Evolutionary conservation across 2,888 invertebrate species (phyloP).

Genomic region (Torymus auratus): DNA sequence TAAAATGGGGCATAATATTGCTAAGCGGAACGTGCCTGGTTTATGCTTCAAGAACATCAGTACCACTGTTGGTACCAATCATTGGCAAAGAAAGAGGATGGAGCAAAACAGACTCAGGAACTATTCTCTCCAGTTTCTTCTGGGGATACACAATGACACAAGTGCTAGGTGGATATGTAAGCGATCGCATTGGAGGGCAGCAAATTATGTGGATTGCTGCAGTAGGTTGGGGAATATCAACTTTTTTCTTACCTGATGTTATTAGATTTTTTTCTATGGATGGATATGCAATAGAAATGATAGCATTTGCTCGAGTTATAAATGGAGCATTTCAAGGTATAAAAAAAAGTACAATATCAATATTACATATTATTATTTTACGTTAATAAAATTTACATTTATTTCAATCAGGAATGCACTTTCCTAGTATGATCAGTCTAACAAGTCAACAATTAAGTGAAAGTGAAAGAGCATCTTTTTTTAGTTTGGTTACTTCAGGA

Average conservation of each 20-base stretch:
- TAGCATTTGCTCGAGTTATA: constrained; percentile 80
- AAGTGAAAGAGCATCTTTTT: constrained; percentile 82
- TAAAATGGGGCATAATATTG: constrained; percentile 80
- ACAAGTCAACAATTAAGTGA: constrained; percentile 82
- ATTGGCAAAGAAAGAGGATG: constrained; percentile 82
- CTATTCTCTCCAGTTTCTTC: constrained; percentile 84
- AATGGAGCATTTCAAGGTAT: constrained; percentile 83
- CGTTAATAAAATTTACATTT: constrained; percentile 7
- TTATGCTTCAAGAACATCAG: constrained; percentile 83
- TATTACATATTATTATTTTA: constrained; percentile 42
- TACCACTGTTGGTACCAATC: constrained; percentile 82
- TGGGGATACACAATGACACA: constrained; percentile 86
- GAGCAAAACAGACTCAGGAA: constrained; percentile 84
- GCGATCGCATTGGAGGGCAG: constrained; percentile 82
- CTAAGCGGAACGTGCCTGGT: constrained; percentile 82
- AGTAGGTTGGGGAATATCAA: constrained; percentile 79
- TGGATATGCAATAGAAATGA: constrained; percentile 78
- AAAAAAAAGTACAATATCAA: not conserved
- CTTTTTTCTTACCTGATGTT: constrained; percentile 79
- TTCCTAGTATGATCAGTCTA: constrained; percentile 84
- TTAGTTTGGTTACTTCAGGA: constrained; percentile 82
- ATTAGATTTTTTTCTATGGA: constrained; percentile 76
- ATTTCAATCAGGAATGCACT: constrained; percentile 77
- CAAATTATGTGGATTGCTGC: constrained; percentile 81
- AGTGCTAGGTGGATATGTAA: constrained; percentile 79